Evolutionary conservation across 2,888 invertebrate genomes (phyloP), one percentile per base, ranked within the genome.

Genomic region (Scotopteryx bipunctaria): DNA sequence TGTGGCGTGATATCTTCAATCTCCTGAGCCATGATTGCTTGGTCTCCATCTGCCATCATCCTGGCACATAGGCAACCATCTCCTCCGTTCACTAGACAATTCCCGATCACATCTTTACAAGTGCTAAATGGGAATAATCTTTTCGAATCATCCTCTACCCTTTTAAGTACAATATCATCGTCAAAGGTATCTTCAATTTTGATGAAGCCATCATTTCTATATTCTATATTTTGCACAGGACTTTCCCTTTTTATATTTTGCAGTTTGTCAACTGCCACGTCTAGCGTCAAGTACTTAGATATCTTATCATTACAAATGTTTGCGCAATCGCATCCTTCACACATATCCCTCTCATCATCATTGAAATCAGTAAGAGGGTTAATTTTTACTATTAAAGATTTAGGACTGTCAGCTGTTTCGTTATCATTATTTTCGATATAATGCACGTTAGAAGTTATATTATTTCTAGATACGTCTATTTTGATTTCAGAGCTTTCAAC

Each of bases 11-110:
- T 80, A 61, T 88, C 86, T 19, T 85, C 86, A 27, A 89, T 86
- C 64, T 90, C 86, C 60, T 88, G 83, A 5, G 78, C 73, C 37
- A 70, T 16, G 17, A 44, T 78, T 5, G 71, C 73, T 61, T 76
- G 76, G 21, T 76, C 73, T n/a, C 86, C 82, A 46, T 83, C 81
- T 0, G 78, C 61, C 5, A 73, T 61, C 89, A 90, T 90, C 64
- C 73, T 83, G 0, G 86, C 89, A 61, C 90, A 89, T 0, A 89
- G 64, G 55, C 90, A 90, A 2, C 78, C 83, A 6, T 86, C 88
- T 2, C 76, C 82, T 0, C 82, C 86, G 60, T 81, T 86, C 0
- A 83, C 86, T 53, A 90, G 83, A 55, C 90, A 90, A 45, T 79
- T 86, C 5, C 90, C 90, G 19, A 90, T 66, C 1, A 83, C 69